phyloP scores from a whole-genome alignment of 2,888 invertebrate species.

The Lacanobia wlatinum region DNA sequence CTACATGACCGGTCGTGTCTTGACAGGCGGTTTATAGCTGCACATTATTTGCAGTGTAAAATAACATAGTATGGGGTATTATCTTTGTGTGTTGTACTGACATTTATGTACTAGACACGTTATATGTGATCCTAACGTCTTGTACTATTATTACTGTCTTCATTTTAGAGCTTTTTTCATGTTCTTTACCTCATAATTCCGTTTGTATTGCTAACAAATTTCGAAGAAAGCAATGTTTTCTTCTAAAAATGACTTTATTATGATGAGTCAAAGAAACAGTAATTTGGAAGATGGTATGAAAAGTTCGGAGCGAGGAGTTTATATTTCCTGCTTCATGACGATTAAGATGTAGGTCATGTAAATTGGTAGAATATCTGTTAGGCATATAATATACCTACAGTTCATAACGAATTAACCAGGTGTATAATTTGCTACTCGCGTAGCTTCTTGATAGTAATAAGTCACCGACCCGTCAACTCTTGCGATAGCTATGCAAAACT shows the following conservation, averaged over 20 bases:
- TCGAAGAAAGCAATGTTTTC: not conserved
- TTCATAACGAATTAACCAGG: too few species aligned
- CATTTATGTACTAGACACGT: slow-evolving; percentile 14
- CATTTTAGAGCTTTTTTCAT: not conserved
- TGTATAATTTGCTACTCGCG: not conserved
- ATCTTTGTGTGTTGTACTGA: slow-evolving; percentile 42
- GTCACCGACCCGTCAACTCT: slow-evolving; percentile 11
- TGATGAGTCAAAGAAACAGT: too few species aligned
- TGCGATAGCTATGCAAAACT: slow-evolving; percentile 50
- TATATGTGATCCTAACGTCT: not conserved
- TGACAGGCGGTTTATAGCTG: slow-evolving; percentile 49
- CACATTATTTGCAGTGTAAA: slow-evolving; percentile 59
- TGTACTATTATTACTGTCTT: not conserved
- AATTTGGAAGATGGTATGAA: not conserved
- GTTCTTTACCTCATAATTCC: not conserved
- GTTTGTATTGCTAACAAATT: not conserved
- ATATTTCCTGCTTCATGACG: not conserved
- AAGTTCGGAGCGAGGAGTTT: too few species aligned
- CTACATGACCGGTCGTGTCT: slow-evolving; percentile 82
- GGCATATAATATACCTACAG: not conserved
- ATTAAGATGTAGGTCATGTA: not conserved
- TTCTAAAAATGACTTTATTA: not conserved
- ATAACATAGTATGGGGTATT: slow-evolving; percentile 18
- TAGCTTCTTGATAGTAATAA: not conserved
- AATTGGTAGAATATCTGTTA: too few species aligned